These are phyloP conservation scores for Drosophila buzzatii DNA, from an alignment of 2,888 invertebrate genomes.

Conservation along the genomic window DNA sequence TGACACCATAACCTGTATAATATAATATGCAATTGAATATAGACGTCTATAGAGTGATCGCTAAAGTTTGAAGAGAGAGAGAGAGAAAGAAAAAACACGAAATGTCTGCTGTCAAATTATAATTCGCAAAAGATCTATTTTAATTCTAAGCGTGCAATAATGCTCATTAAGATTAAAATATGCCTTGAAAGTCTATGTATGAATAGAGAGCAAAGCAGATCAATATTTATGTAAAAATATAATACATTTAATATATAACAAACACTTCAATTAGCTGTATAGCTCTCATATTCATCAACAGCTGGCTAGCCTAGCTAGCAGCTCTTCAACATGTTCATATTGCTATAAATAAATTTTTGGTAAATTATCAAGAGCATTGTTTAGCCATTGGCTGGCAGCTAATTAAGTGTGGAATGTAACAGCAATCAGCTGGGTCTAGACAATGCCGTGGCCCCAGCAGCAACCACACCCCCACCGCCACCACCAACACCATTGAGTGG, in stretches of 20 bases:
- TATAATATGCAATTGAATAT: too few relatives aligned
- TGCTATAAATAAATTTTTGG: conserved; percentile 6
- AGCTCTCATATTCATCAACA: background rate
- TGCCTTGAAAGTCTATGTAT: background rate
- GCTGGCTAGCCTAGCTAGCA: background rate
- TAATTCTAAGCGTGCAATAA: background rate
- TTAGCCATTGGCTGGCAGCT: conserved; percentile 28
- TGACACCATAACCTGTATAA: too few relatives aligned
- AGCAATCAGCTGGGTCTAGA: conserved; percentile 58
- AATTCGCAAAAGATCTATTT: background rate
- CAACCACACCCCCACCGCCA: background rate
- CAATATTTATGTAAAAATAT: background rate
- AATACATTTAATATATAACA: background rate
- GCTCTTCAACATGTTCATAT: background rate
- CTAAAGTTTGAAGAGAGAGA: background rate
- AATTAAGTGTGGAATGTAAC: conserved; percentile 76
- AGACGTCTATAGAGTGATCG: too few relatives aligned
- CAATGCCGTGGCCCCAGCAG: conserved; percentile 17
- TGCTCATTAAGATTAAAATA: background rate
- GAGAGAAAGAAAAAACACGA: background rate
- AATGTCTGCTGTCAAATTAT: background rate
- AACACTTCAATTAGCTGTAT: background rate
- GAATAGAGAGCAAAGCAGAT: background rate
- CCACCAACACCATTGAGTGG: background rate
- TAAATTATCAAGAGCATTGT: conserved; percentile 10